Conservation (phyloP, 2,113 vertebrate species). For the Ranitomeya variabilis region DNA sequence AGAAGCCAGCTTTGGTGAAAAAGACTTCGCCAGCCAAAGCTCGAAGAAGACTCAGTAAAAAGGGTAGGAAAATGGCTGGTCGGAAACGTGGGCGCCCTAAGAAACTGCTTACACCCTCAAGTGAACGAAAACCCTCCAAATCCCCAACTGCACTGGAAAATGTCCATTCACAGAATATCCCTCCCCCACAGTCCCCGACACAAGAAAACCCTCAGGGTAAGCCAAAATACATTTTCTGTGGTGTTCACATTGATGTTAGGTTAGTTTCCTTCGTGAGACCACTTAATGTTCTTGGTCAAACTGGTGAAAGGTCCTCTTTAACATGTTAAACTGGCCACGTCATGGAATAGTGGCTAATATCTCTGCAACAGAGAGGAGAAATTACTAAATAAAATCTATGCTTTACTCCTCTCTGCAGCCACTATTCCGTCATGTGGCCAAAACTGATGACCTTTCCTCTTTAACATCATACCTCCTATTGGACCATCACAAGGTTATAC, state of each 20-base stretch:
- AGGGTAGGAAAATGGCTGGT: constrained; percentile 89
- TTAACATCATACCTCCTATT: too few relatives aligned
- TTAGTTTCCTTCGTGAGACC: background rate
- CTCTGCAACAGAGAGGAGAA: too few relatives aligned
- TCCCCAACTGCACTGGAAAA: constrained; percentile 89
- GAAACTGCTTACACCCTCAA: constrained; percentile 78
- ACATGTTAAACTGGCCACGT: too few relatives aligned
- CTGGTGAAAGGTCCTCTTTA: too few relatives aligned
- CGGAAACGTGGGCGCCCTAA: constrained; percentile 95
- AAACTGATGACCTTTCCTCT: too few relatives aligned
- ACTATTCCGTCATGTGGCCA: too few relatives aligned
- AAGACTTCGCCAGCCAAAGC: constrained; percentile 86
- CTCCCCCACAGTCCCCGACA: constrained; percentile 81
- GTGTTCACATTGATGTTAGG: too few relatives aligned
- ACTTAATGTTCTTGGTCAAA: too few relatives aligned
- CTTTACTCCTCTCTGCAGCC: too few relatives aligned
- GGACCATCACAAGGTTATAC: too few relatives aligned
- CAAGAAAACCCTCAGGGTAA: constrained; percentile 89
- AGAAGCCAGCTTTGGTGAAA: constrained; percentile 79
- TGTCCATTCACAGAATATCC: constrained; percentile 84
- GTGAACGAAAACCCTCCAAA: constrained; percentile 89
- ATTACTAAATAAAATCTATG: too few relatives aligned
- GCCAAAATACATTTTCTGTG: constrained; percentile 30
- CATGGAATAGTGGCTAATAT: too few relatives aligned
- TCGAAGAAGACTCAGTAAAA: constrained; percentile 83